Evolutionary conservation across 2,888 invertebrate genomes (phyloP).

Genomic region (Molanna angustata): DNA sequence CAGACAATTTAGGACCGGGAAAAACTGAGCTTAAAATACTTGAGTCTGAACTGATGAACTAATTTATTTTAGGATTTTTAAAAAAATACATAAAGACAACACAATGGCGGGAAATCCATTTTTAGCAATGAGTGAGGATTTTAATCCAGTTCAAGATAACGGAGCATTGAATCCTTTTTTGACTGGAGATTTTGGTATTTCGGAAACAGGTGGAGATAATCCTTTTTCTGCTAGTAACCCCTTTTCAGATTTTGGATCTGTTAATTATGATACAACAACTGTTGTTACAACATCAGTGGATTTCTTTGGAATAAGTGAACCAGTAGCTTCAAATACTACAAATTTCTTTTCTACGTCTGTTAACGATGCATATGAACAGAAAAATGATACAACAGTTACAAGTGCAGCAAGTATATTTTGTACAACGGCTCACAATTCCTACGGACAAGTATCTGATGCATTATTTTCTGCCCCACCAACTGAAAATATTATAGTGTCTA

Average conservation of each 20-base stretch:
- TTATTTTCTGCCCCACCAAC: slow-evolving; percentile 29
- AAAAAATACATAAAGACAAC: slow-evolving; percentile 32
- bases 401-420: too few relatives aligned
- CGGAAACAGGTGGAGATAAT: slow-evolving; percentile 54
- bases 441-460: too few relatives aligned
- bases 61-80: slow-evolving; percentile 34
- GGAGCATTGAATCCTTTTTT: slow-evolving; percentile 69
- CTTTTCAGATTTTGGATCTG: slow-evolving; percentile 59
- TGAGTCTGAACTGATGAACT: slow-evolving; percentile 68
- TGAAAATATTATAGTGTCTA: slow-evolving; percentile 11
- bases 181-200: slow-evolving; percentile 47
- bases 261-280: slow-evolving; percentile 43
- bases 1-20: slow-evolving; percentile 69
- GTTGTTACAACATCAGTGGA: slow-evolving; percentile 47
- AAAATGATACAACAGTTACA: too few relatives aligned
- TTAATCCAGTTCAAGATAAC: slow-evolving; percentile 49
- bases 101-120: slow-evolving; percentile 78
- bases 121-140: slow-evolving; percentile 69
- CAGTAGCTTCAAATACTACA: slow-evolving; percentile 41
- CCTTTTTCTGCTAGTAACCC: slow-evolving; percentile 74
- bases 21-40: slow-evolving; percentile 73
- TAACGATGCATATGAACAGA: slow-evolving; percentile 26
- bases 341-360: slow-evolving; percentile 30
- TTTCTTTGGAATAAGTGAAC: slow-evolving; percentile 47
- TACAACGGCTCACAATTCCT: too few relatives aligned